Base-by-base conservation (phyloP, 1,140 invertebrate genomes). In the Phthorimaea operculella region DNA sequence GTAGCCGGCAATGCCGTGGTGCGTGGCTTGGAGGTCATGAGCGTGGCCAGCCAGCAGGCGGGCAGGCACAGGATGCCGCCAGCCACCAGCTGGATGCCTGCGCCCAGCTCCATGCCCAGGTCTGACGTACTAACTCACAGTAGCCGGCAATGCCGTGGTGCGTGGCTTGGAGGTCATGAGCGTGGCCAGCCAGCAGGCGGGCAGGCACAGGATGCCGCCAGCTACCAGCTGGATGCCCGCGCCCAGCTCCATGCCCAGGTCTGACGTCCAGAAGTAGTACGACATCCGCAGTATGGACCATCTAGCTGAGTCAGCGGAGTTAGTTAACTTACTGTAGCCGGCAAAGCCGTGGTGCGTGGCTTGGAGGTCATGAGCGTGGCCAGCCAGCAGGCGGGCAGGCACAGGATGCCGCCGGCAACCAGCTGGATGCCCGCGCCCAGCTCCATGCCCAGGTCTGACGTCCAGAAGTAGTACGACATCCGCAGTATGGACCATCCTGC, bases 391-490 rank as follows among this genome's bases (percentile, higher is more conserved):
- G 70, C 66, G 9, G 79, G 77, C 44, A 83, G 59, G 50, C 79
- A 83, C 8, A 83, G 71, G 42, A 81, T 58, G 7, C 71, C 69
- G 11, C 76, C 80, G 7, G 72, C 63, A 11, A 83, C 57, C 56
- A 79, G 74, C 15, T 76, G 59, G 51, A 77, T 64, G 52, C 69
- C 70, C 7, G 70, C 58, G 1, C 69, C 70, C 21, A 83, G 57
- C 56, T 83, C 78, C 28, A 75, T 72, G 8, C 74, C 75, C 52
- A 81, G 62, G 53, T 83, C 80, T n/a, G 78, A 66, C 7, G 72
- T 75, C 80, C 80, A 83, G 64, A 83, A 80, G 62, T 81, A 81
- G 49, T 81, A 83, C 0, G 76, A 83, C 60, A 83, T 77, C 21
- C 80, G 76, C 15, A 83, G 53, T 4, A 81, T 59, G 10, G 59